Evolutionary conservation across 2,888 invertebrate species (phyloP), one percentile per base, ranked within the genome.

Genomic region (Chamaedrilus cognettii): DNA sequence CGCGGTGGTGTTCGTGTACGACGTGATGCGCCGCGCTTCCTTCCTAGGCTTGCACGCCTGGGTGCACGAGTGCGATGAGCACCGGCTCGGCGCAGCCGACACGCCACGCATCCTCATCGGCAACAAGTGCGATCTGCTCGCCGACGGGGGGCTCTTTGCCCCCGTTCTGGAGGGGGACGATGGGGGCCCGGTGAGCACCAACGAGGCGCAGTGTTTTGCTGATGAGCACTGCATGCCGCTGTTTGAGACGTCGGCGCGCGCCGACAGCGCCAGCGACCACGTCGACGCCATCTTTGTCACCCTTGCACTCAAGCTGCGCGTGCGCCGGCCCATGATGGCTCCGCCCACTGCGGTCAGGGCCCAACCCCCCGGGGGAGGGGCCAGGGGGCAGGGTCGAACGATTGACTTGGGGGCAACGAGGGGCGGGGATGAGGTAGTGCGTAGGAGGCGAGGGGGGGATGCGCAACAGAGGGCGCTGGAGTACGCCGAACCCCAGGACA

Each of bases 1-100:
- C 82, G 91, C 92, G n/a, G 90, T 92, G n/a, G 89, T 92, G 59
- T 90, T 92, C 77, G 91, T 91, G 0, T 92, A 91, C 84, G 92
- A 92, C 85, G 89, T 92, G 65, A 90, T 90, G 7, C 90, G 84
- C 71, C 77, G 87, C 3, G 85, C 86, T 58, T 88, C 90, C 1
- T 90, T 90, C 79, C 87, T 89, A 73, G 87, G 82, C 73, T 86
- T 93, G 79, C 87, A 88, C 2, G 87, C 87, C 60, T 93, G 92
- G 92, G 89, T 92, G 78, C 87, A 88, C 30, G 92, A 92, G 80
- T 90, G 91, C 76, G 88, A 90, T 76, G 86, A 87, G 7, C 88
- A 91, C 78, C 88, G 88, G 62, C 83, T 90, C 66, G 87, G 86
- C 77, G n/a, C n/a, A n/a, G 85, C 85, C 68, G 80, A 85, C 2